Base-by-base conservation (phyloP, 2,797 vertebrate species). In the Periophthalmus magnuspinnatus region DNA sequence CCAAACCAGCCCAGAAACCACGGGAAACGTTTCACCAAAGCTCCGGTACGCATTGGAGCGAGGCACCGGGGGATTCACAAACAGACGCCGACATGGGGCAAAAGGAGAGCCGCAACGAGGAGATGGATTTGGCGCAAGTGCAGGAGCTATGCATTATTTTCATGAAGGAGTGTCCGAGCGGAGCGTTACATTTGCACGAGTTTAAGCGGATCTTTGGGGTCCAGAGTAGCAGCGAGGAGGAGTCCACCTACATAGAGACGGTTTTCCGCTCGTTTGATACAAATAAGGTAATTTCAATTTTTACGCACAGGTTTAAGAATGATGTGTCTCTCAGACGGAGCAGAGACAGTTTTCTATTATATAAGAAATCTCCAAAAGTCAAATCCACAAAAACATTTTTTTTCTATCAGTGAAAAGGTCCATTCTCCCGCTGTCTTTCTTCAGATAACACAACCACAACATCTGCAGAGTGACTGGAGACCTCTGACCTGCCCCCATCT, bases 201-300 rank as follows among this genome's bases (percentile, higher is more conserved):
- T 91, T 93, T 52, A 93, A 90, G 72, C 74, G 76, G 52, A 92
- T 93, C 69, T 93, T 93, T 41, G 79, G 86, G 0, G 79, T 93
- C 0, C 63, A 36, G 0, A 81, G 76, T 60, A 83, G 64, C 45
- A 89, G 82, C 0, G 70, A 47, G 0, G 91, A 92, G 67, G 92
- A 90, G 62, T 86, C 87, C 0, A 77, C 89, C 67, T 91, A 84
- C 77, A 77, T 88, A 0, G 90, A 92, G 60, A 89, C 79, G 0
- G 45, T 90, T n/a, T 92, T 93, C 74, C 72, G 1, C 38, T 87
- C 88, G 21, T 91, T 91, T 22, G 89, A 92, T 70, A 89, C 87
- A 3, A 90, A 92, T 13, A 17, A 72, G 80, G 87, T 28, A 28
- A 28, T 28, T 28, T 28, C 1, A 28, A 3, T 1, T 28, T 28